Evolutionary conservation across 2,888 invertebrate genomes (phyloP).

Genomic region (Steinernema scapterisci): DNA sequence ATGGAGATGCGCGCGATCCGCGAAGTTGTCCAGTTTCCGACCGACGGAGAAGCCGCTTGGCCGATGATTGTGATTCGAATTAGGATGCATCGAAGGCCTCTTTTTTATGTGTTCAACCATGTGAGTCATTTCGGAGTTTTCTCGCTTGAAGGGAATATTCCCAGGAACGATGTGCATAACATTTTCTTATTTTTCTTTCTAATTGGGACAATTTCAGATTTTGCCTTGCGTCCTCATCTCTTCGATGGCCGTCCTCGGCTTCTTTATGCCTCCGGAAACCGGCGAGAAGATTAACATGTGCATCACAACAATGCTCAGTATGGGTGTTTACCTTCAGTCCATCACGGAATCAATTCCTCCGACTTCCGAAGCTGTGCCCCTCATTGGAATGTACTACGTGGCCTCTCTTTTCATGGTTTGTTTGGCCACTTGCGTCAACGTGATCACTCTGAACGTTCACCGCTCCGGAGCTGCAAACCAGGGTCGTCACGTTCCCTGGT

Average conservation of each 20-base stretch:
- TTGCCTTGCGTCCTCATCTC: constrained; percentile 73
- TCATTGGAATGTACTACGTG: constrained; percentile 73
- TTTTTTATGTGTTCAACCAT: constrained; percentile 72
- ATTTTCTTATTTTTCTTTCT: no score
- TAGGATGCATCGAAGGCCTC: constrained; percentile 70
- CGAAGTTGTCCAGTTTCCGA: constrained; percentile 52
- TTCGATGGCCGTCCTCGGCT: constrained; percentile 72
- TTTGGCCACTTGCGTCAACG: constrained; percentile 74
- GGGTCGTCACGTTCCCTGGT: constrained; percentile 45
- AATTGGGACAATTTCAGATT: constrained; percentile 68
- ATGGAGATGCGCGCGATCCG: constrained; percentile 69
- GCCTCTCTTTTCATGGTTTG: constrained; percentile 72
- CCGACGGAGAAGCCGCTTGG: constrained; percentile 68
- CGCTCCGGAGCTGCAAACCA: constrained; percentile 64
- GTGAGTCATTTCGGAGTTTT: constrained; percentile 40
- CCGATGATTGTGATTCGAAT: constrained; percentile 71
- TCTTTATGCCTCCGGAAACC: constrained; percentile 73
- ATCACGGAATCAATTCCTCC: constrained; percentile 74
- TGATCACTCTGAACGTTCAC: constrained; percentile 83
- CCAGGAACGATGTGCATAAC: no score
- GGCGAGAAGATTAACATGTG: constrained; percentile 71
- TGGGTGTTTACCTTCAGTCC: constrained; percentile 73
- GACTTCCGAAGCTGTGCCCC: constrained; percentile 73
- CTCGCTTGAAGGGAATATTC: no score
- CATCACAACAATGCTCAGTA: constrained; percentile 72